A percentile compares a stretch with the other conserved stretches of the same genome.
These are phyloP conservation scores for Nyleta sp. DNA, from an alignment of 2,888 invertebrate species.

Conservation along the genomic window DNA sequence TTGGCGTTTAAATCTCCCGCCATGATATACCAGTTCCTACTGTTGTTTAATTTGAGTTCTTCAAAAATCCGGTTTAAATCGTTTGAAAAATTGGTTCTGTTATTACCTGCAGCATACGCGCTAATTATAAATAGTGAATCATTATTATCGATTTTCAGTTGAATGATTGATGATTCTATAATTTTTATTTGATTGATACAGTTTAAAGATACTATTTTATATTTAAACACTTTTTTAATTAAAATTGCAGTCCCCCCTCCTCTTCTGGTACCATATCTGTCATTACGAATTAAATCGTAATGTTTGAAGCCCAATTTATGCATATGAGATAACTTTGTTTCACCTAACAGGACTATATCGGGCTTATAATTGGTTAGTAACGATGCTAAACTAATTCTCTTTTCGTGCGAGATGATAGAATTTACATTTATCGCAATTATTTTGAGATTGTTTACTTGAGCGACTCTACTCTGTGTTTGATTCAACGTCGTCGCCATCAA, in stretches of 20 bases:
- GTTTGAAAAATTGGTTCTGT: neutral
- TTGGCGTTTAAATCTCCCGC: slow-evolving; percentile 8
- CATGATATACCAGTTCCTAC: neutral
- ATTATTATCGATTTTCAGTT: slow-evolving; percentile 3
- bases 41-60: neutral
- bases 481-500: neutral
- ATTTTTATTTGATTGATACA: neutral
- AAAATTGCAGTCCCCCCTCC: slow-evolving; percentile 1
- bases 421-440: slow-evolving; percentile 21
- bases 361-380: too few species aligned
- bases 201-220: neutral
- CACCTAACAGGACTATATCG: slow-evolving; percentile 3
- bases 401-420: slow-evolving; percentile 6
- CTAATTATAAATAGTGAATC: neutral
- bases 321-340: neutral
- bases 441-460: neutral
- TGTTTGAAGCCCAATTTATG: slow-evolving; percentile 13
- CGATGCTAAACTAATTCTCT: neutral
- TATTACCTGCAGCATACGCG: neutral
- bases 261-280: neutral
- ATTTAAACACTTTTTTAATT: neutral
- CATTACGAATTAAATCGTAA: neutral
- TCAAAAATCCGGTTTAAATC: neutral
- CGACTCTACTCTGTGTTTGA: neutral
- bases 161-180: neutral